Base-by-base conservation (phyloP, 2,797 vertebrate genomes). In the Australoheros facetus region DNA sequence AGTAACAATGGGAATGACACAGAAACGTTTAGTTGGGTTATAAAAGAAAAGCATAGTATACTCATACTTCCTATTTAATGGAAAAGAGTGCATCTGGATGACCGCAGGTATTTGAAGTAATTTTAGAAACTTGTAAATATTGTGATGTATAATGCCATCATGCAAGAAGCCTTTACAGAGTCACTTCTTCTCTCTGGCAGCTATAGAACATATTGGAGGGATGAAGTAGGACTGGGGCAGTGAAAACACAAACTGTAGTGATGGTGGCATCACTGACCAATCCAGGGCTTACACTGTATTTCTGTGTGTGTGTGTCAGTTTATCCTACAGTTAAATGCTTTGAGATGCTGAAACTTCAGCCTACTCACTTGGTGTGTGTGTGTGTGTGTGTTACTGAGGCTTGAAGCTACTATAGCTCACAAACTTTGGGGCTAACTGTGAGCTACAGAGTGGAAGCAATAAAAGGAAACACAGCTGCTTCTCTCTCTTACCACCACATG, bases 161-260 rank as follows among this genome's bases (percentile, higher is more conserved):
- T 91, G 80, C 78, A 86, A 93, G 87, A 93, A 93, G 88, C 82
- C 7, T 37, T 78, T 66, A 78, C 53, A 56, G 45, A 57, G 69
- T 48, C 30, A 30, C 85, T 85, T 77, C 89, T 83, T 90, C 88
- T 90, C 86, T 93, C 90, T 91, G 91, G 89, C 89, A 91, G 85
- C 83, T 79, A 12, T 69, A 56, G 56, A 70, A 82, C 37, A 30
- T 26, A 59, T 69, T 32, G 51, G 74, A 59, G 30, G 48, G 74
- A 81, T 58, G 69, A 80, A 78, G 74, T 78, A 82, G 80, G 58
- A 34, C 34, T 34, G 53, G 16, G 77, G 76, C 56, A 64, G 56
- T 82, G 78, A 58, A 76, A 71, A 72, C 57, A 72, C 71, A 17
- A 28, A 81, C 55, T 83, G 55, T 66, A 75, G 71, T 74, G 45